Base-by-base conservation (phyloP, 2,113 vertebrate genomes). In the Atlantisia rogersi region DNA sequence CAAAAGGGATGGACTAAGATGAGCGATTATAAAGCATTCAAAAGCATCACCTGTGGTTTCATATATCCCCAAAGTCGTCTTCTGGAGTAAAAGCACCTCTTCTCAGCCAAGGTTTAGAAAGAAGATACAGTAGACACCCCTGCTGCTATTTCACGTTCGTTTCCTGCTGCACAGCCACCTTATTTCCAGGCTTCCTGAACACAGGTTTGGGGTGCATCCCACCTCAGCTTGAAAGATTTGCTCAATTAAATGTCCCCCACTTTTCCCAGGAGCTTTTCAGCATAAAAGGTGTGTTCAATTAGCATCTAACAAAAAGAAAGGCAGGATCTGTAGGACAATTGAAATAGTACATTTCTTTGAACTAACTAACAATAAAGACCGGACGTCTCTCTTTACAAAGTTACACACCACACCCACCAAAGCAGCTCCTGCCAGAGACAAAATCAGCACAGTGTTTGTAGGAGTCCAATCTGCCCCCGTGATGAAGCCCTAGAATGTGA, bases 21-120 rank as follows among this genome's bases (percentile, higher is more conserved):
- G 24, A 2, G 0, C 10, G 20, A 11, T 39, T 25, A 70, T 11
- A 48, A 48, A 35, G 5, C 13, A 0, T 32, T n/a, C 39, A 25
- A 6, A 78, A 74, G 18, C 3, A 4, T 35, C 16, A 37, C 15
- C 53, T 28, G 20, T 26, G n/a, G 13, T 20, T 1, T 0, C 8
- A 14, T 15, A 28, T 4, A 75, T 4, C 22, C 46, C 59, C 53
- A 31, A 29, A 55, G 28, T 3, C 22, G 24, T 46, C n/a, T 53
- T 11, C 35, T 80, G 40, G 35, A 82, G 48, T 11, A 70, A 58
- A 63, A 48, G 9, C 1, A 1, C 15, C 32, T 74, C 53, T 44
- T 55, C 56, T 28, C 39, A 24, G 40, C 2, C 63, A 89, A 12
- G 39, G 52, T 87, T 70, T 28, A 37, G n/a, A 73, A 63, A n/a